Evolutionary conservation across 1,140 invertebrate genomes (phyloP).

Genomic region (Contarinia nasturtii): DNA sequence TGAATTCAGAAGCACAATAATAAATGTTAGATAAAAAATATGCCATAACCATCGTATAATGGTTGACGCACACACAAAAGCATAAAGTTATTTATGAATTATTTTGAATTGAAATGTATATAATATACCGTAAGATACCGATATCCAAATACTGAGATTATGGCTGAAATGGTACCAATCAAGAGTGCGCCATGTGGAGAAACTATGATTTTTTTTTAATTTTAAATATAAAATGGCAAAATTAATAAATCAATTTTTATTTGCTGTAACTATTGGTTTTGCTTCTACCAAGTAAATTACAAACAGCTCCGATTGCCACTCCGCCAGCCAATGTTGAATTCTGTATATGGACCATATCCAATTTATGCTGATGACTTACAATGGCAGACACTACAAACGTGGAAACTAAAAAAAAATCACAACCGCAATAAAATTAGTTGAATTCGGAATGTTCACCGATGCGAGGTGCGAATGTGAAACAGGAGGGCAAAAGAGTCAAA

Average conservation of each 20-base stretch:
- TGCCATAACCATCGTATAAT: too few relatives aligned
- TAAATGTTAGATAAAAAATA: neutral
- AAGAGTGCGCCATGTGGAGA: slow-evolving; percentile 67
- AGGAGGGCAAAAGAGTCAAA: too few relatives aligned
- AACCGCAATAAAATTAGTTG: too few relatives aligned
- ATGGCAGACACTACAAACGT: slow-evolving; percentile 67
- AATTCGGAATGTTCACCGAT: too few relatives aligned
- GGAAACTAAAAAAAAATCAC: slow-evolving; percentile 35
- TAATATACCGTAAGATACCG: slow-evolving; percentile 60
- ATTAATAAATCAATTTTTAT: slow-evolving; percentile 37
- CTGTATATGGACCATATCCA: slow-evolving; percentile 81
- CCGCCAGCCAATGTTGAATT: slow-evolving; percentile 78
- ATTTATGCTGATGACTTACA: slow-evolving; percentile 58
- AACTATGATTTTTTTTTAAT: too few relatives aligned
- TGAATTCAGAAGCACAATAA: neutral
- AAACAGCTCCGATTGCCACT: slow-evolving; percentile 36
- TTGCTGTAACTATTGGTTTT: too few relatives aligned
- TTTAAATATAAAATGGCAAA: too few relatives aligned
- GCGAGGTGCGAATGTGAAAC: too few relatives aligned
- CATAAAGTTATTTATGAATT: too few relatives aligned
- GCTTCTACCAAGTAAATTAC: slow-evolving; percentile 53
- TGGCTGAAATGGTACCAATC: slow-evolving; percentile 60
- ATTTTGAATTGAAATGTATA: too few relatives aligned
- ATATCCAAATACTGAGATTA: slow-evolving; percentile 73
- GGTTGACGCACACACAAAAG: too few relatives aligned